A percentile compares a stretch with the other conserved stretches of the same genome.
Evolutionary conservation across 64 coral and sea anemone species (phyloP).

Genomic region (Platygyra sinensis): DNA sequence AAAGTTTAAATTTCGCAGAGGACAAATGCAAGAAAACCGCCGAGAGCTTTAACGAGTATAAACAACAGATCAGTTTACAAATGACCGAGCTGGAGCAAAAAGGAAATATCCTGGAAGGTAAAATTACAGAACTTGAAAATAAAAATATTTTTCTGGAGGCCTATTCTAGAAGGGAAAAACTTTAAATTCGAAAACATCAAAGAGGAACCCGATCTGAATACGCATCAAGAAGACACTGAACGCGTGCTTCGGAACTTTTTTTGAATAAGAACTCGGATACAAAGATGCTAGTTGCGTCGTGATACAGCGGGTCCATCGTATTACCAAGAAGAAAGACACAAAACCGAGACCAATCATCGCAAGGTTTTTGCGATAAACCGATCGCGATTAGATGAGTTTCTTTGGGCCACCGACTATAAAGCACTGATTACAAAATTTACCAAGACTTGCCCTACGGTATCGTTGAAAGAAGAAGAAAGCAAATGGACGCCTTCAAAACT

Average conservation of each 20-base stretch:
- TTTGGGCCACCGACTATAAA: too few species aligned
- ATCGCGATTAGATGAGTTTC: too few species aligned
- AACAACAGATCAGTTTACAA: background rate
- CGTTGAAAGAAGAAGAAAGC: too few species aligned
- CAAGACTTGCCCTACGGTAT: too few species aligned
- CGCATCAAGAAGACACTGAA: background rate
- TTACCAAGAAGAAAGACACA: background rate
- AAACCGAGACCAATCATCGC: too few species aligned
- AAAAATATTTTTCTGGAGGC: background rate
- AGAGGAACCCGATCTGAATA: background rate
- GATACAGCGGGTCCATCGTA: background rate
- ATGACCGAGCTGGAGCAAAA: too few species aligned
- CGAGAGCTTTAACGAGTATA: background rate
- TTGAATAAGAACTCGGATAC: background rate
- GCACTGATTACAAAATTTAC: too few species aligned
- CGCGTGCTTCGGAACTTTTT: background rate
- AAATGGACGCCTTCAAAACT: too few species aligned
- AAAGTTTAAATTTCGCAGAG: background rate
- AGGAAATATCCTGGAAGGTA: too few species aligned
- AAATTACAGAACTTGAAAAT: background rate
- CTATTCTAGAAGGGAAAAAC: background rate
- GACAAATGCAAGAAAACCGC: background rate
- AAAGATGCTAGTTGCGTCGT: background rate
- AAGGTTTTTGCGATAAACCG: too few species aligned
- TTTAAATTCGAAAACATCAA: background rate